These are phyloP conservation scores for Miniopterus natalensis DNA, from an alignment of 2,113 vertebrate genomes.

Conservation along the genomic window DNA sequence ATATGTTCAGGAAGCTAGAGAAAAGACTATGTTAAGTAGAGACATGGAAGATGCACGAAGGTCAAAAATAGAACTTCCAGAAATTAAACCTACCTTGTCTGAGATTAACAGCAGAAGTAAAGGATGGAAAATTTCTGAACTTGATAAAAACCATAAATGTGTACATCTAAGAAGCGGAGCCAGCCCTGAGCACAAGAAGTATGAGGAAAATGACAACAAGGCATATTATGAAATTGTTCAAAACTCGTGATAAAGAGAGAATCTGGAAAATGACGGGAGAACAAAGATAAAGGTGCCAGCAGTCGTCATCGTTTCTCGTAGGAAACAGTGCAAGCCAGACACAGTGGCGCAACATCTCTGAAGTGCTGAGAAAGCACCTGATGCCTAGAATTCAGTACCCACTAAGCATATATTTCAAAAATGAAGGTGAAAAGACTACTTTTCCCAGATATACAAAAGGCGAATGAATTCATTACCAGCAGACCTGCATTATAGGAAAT, in stretches of 20 bases:
- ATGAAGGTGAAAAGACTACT: not conserved
- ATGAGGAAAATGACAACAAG: not conserved
- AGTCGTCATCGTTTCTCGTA: not conserved
- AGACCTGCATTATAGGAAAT: not conserved
- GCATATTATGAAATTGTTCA: not conserved
- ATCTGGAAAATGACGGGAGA: not conserved
- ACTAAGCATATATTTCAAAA: not conserved
- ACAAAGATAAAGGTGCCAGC: not conserved
- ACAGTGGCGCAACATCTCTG: not conserved
- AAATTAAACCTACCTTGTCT: not conserved
- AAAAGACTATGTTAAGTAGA: not conserved
- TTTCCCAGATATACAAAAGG: not conserved
- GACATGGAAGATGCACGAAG: not conserved
- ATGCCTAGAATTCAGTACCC: not conserved
- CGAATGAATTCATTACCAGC: not conserved
- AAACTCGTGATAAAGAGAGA: not conserved
- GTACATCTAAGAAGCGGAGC: not conserved
- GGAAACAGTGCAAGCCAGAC: not conserved
- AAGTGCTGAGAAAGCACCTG: not conserved
- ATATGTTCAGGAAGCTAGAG: not conserved
- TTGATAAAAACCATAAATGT: not conserved
- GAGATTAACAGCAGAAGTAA: conserved; percentile 2
- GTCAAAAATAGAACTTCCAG: not conserved
- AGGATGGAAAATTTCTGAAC: not conserved
- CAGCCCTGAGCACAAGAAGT: not conserved